Base-by-base conservation (phyloP, 1,140 invertebrate genomes). In the Sitodiplosis mosellana region DNA sequence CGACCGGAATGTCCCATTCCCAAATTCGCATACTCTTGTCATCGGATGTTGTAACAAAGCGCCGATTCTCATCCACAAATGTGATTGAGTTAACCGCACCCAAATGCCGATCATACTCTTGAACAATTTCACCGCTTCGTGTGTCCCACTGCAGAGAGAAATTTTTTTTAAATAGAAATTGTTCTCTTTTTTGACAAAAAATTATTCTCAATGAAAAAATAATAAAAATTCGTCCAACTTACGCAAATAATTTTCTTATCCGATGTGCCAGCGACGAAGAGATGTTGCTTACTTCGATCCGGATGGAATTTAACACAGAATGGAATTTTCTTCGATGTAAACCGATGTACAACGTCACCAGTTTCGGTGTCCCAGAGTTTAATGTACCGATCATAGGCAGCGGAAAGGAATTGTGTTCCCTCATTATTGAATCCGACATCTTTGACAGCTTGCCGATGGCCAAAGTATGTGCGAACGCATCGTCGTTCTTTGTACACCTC, bases 1-100 rank as follows among this genome's bases (percentile, higher is more conserved):
- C 95, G 2, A 99, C 95, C 1, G 95, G 96, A 62, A 99, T 96
- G 64, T 99, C 93, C 94, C 95, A 99, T 76, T 99, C 96, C 96
- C 96, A 99, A 47, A 99, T 94, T 46, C 96, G 70, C 51, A 99
- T 70, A 67, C 90, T 95, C 69, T 99, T 99, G 63, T 99, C 96
- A 66, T 99, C 96, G 0, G 94, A 98, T 0, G 95, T 98, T 12
- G 91, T 92, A 1, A 98, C 93, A 71, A 99, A 98, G 59, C 94
- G 68, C 46, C 94, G 70, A 68, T 98, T 97, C 56, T 97, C 91
- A 69, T 99, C 96, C 14, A 99, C 92, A 70, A 99, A 99, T 4
- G 94, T 99, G 52, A 99, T 97, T 0, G 91, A 87, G 66, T 99
- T 99, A 0, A 99, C 93, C 17, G 95, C 91, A 17, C 94, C 95